Conservation (phyloP, 1,140 invertebrate species). For the Zaprionus inermis region DNA sequence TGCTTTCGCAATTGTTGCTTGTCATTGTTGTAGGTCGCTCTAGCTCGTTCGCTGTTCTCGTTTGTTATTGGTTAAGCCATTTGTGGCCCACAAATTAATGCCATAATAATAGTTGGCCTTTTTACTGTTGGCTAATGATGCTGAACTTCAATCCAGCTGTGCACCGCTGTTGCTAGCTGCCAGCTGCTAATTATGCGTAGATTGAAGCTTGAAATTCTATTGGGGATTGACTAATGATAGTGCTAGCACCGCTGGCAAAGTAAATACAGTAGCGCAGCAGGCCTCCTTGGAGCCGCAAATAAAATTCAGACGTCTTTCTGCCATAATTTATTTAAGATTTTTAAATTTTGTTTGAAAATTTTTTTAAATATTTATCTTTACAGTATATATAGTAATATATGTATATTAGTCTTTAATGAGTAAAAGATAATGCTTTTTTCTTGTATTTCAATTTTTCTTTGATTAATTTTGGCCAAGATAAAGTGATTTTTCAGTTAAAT, state of each 20-base stretch:
- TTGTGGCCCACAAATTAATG: conserved; percentile 70
- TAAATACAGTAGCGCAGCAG: not conserved
- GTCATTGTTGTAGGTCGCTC: conserved; percentile 40
- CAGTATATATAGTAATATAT: too few species aligned
- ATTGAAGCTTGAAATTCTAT: conserved; percentile 47
- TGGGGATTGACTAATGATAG: conserved; percentile 35
- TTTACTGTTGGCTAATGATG: conserved; percentile 71
- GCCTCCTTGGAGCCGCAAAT: too few species aligned
- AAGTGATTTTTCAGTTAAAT: too few species aligned
- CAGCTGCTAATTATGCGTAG: conserved; percentile 77
- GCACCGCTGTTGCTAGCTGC: conserved; percentile 48
- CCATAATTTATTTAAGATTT: not conserved
- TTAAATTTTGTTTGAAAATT: not conserved
- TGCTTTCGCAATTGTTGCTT: conserved; percentile 50
- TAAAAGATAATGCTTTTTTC: too few species aligned
- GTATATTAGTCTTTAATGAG: too few species aligned
- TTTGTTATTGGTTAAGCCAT: conserved; percentile 26
- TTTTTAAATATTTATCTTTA: not conserved
- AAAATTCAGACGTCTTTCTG: too few species aligned
- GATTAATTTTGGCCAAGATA: too few species aligned
- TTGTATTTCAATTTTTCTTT: too few species aligned
- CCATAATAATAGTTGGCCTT: conserved; percentile 74
- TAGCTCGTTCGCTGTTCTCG: conserved; percentile 2
- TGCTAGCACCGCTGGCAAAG: not conserved
- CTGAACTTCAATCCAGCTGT: conserved; percentile 72